Percentiles rank a stretch among this genome's conserved stretches.
phyloP scores from a whole-genome alignment of 2,888 invertebrate genomes.

The Leptarthrus brevirostris region DNA sequence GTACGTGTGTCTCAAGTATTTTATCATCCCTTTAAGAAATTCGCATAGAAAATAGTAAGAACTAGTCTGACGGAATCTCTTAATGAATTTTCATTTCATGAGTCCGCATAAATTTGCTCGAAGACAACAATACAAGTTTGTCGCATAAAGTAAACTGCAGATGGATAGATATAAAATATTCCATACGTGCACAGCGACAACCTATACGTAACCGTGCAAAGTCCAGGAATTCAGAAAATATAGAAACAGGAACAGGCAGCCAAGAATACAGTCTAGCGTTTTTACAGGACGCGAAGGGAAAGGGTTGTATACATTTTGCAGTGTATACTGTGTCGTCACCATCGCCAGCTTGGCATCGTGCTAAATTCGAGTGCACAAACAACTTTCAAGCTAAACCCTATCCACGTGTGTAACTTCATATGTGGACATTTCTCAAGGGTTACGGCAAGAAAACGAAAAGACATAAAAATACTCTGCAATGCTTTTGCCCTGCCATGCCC shows the following conservation, averaged over 20 bases:
- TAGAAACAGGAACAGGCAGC: slow-evolving; percentile 39
- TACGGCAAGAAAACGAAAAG: slow-evolving; percentile 36
- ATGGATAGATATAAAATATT: slow-evolving; percentile 47
- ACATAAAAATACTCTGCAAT: slow-evolving; percentile 32
- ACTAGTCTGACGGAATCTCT: slow-evolving; percentile 36
- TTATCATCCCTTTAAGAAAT: slow-evolving; percentile 34
- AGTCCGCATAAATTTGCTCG: slow-evolving; percentile 43
- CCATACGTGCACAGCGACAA: slow-evolving; percentile 24
- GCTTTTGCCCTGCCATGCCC: not conserved
- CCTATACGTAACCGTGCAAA: slow-evolving; percentile 3
- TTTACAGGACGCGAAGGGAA: no score
- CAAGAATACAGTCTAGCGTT: slow-evolving; percentile 2
- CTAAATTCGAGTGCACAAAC: slow-evolving; percentile 30
- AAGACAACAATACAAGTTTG: slow-evolving; percentile 49
- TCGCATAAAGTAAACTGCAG: slow-evolving; percentile 48
- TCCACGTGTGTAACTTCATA: slow-evolving; percentile 42
- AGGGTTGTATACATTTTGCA: slow-evolving; percentile 2
- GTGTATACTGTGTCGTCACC: slow-evolving; percentile 26
- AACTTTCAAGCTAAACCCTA: slow-evolving; percentile 4
- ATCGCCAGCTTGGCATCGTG: not conserved
- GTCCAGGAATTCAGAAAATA: slow-evolving; percentile 41
- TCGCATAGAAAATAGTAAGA: slow-evolving; percentile 44
- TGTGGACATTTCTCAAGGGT: slow-evolving; percentile 29
- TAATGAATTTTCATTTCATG: slow-evolving; percentile 50
- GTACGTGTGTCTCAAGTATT: not conserved